Evolutionary conservation across 2,888 invertebrate genomes (phyloP), one percentile per base, ranked within the genome.

Genomic region (Agrotis exclamationis): DNA sequence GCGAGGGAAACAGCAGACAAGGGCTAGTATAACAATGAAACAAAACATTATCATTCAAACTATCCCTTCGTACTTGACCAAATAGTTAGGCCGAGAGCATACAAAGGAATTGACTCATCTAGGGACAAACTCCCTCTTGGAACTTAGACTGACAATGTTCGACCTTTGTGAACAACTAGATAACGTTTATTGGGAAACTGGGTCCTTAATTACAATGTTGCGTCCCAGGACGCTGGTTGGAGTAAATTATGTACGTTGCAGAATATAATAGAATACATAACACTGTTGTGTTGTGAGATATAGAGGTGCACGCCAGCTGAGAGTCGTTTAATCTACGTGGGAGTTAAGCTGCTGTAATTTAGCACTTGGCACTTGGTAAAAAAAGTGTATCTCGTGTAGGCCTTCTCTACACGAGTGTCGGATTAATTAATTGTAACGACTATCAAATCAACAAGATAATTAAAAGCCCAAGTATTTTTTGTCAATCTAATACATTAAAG

Each of bases 81-180:
- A 63, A 54, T 67, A 63, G 39, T 60, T 56, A 69, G 51, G 22
- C 13, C 16, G 9, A 50, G 18, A 33, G 56, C 18, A 44, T 11
- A 79, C 67, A 79, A 67, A 72, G 67, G 63, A 73, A 68, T 64
- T 65, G 64, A 74, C 73, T 74, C 53, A 73, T 20, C 70, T 57
- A 54, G 13, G 56, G 44, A 66, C 63, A 28, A 54, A 67, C 62
- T 64, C 58, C 69, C 14, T 63, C 28, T 68, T n/a, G 20, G 58
- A 79, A 76, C 39, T 70, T 74, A 68, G 13, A 63, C 63, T 50
- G 53, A 65, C 65, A 70, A 68, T 65, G 51, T 78, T 63, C 64
- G 69, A 74, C 80, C 80, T 80, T 71, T 74, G 79, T 57, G 66
- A 74, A 65, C 69, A 54, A 80, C 63, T 72, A 79, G 69, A 82